These are phyloP conservation scores for Ictalurus punctatus DNA, from an alignment of 2,113 vertebrate genomes.

Conservation along the genomic window DNA sequence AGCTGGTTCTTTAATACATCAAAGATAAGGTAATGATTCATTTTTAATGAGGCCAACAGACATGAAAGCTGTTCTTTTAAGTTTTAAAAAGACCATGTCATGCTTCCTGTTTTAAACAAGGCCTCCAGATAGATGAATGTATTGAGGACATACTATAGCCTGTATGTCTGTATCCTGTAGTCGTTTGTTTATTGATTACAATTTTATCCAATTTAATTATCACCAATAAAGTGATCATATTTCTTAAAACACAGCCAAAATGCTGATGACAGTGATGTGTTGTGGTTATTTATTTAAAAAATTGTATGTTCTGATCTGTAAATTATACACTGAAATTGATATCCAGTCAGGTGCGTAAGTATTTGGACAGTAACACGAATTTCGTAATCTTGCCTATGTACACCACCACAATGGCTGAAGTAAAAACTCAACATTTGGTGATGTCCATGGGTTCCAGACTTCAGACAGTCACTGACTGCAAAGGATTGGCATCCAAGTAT, in stretches of 20 bases:
- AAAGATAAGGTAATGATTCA: constrained; percentile 59
- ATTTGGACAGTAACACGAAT: too few species aligned
- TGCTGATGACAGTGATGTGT: not conserved
- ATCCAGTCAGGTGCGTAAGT: too few species aligned
- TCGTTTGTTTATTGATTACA: not conserved
- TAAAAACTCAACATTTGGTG: too few species aligned
- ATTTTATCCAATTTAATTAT: not conserved
- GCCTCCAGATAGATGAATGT: constrained; percentile 39
- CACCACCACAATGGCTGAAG: too few species aligned
- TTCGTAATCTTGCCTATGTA: too few species aligned
- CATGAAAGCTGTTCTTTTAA: constrained; percentile 60
- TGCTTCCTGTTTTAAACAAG: constrained; percentile 63
- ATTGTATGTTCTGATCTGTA: not conserved
- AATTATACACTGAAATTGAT: not conserved
- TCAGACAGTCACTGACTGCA: too few species aligned
- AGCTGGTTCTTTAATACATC: constrained; percentile 16
- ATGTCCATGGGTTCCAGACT: too few species aligned
- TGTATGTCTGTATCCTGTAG: too few species aligned
- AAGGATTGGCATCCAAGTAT: too few species aligned
- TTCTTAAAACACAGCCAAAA: not conserved
- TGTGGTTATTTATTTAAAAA: not conserved
- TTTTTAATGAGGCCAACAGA: constrained; percentile 51
- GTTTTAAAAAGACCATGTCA: constrained; percentile 51
- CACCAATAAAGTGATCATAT: not conserved
- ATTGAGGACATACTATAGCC: constrained; percentile 24